Conservation (phyloP, 1,140 invertebrate species). For the Leptonema lineaticorne region DNA sequence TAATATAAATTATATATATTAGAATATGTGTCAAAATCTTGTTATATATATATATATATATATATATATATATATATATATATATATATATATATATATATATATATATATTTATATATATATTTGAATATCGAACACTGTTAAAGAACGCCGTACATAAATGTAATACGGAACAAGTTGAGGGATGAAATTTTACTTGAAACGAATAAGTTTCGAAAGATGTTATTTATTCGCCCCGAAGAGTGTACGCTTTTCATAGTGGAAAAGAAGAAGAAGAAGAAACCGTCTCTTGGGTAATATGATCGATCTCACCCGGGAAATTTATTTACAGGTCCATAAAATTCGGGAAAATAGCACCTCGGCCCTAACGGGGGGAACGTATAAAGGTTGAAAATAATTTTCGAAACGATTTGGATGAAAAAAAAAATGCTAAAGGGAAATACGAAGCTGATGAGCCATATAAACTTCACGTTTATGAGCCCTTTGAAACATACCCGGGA, state of each 20-base stretch:
- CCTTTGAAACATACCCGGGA: background rate
- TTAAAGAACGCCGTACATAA: background rate
- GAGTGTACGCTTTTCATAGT: background rate
- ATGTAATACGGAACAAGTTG: background rate
- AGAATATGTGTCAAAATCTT: too few species aligned
- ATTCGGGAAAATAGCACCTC: slow-evolving; percentile 9
- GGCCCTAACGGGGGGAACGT: background rate
- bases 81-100: background rate
- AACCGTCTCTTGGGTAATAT: slow-evolving; percentile 11
- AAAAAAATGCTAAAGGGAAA: background rate
- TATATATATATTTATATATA: background rate
- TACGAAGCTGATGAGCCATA: background rate
- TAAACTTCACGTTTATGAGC: background rate
- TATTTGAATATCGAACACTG: background rate
- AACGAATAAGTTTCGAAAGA: background rate
- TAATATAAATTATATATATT: background rate
- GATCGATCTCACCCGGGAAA: slow-evolving; percentile 17
- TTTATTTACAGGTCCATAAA: slow-evolving; percentile 11
- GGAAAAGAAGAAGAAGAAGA: too few species aligned
- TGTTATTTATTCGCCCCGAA: slow-evolving; percentile 12
- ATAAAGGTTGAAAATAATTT: background rate
- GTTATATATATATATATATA: too few species aligned
- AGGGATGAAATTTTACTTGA: background rate
- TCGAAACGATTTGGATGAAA: slow-evolving; percentile 7
- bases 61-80: too few species aligned